These are phyloP conservation scores for Serrognathus titanus DNA, from an alignment of 2,888 invertebrate species.

Conservation along the genomic window DNA sequence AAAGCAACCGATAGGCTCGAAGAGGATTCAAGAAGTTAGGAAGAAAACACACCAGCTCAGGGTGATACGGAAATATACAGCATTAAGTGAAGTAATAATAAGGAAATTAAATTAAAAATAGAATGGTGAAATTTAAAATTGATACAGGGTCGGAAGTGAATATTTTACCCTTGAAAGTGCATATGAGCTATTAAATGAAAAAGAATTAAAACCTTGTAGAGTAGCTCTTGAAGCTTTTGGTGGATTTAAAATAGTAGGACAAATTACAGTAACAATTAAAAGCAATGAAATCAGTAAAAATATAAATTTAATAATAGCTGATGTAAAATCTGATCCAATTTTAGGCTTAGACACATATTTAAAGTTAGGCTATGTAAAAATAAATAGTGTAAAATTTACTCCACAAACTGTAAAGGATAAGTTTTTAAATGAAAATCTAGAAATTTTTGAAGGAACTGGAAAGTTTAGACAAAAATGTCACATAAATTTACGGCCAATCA, in stretches of 20 bases:
- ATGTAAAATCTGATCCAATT: background rate
- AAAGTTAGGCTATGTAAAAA: background rate
- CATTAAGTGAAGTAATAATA: background rate
- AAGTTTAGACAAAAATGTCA: background rate
- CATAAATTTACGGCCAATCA: background rate
- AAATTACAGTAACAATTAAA: too few relatives aligned
- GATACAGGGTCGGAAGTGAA: background rate
- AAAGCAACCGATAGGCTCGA: constrained; percentile 1
- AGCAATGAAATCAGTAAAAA: too few relatives aligned
- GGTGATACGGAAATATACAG: background rate
- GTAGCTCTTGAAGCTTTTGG: background rate
- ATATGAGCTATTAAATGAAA: constrained; percentile 1
- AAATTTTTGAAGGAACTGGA: background rate
- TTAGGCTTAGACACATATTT: background rate
- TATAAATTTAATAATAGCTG: too few relatives aligned
- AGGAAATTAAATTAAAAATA: constrained; percentile 4
- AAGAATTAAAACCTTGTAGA: background rate
- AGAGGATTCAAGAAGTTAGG: background rate
- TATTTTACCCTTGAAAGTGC: background rate
- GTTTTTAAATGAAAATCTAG: background rate
- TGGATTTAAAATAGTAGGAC: background rate
- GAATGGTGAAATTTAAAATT: background rate
- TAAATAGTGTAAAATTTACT: background rate
- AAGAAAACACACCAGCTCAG: background rate
- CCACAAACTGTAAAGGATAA: background rate